A percentile compares a stretch with the other conserved stretches of the same genome.
Conservation (phyloP, 1,140 invertebrate species). For the Gonioctena quinquepunctata region DNA sequence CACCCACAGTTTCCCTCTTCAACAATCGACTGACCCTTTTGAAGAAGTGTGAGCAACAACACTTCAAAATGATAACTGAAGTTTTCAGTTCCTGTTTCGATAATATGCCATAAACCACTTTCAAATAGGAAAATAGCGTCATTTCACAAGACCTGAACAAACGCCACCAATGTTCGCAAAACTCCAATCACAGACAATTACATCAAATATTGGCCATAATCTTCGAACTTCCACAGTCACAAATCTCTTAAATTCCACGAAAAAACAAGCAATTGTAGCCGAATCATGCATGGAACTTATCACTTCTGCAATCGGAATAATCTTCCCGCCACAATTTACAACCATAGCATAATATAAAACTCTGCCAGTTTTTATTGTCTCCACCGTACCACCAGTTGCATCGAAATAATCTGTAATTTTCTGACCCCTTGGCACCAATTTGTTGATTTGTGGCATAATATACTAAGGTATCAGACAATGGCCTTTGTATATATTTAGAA, state of each 20-base stretch:
- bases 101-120: neutral
- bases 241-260: neutral
- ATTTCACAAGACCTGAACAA: neutral
- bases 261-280: neutral
- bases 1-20: neutral
- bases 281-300: neutral
- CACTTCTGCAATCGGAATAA: neutral
- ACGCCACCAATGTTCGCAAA: neutral
- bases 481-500: neutral
- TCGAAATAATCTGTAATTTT: neutral
- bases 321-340: neutral
- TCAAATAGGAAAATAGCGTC: neutral
- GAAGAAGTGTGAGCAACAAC: neutral
- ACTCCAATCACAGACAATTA: neutral
- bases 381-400: neutral
- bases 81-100: neutral
- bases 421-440: neutral
- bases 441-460: neutral
- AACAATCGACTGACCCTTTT: neutral
- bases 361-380: neutral
- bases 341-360: neutral
- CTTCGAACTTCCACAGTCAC: neutral
- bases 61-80: neutral
- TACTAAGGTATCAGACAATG: neutral
- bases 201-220: neutral